Conservation (phyloP, 2,797 vertebrate species). For the Chlorospingus semifuscus region DNA sequence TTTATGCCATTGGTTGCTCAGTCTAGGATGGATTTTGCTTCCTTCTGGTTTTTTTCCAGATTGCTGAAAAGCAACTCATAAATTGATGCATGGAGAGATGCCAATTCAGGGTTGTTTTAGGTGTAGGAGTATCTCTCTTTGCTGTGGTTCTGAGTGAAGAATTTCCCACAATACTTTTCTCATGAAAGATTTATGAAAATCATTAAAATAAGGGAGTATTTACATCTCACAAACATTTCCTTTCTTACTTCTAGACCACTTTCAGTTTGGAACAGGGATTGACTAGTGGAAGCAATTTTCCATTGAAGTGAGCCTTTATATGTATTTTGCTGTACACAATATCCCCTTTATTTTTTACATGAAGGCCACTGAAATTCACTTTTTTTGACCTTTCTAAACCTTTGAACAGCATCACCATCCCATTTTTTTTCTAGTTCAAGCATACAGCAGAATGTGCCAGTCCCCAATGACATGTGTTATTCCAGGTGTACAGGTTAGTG, state of each 20-base stretch:
- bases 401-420: not conserved
- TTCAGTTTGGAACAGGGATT: not conserved
- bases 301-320: not conserved
- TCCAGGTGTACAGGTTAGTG: not conserved
- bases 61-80: not conserved
- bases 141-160: not conserved
- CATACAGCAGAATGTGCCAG: not conserved
- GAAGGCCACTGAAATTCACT: not conserved
- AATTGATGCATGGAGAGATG: not conserved
- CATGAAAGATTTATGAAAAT: not conserved
- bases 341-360: not conserved
- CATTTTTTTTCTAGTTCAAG: conserved; percentile 38
- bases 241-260: not conserved
- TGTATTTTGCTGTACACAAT: not conserved
- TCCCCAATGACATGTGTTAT: not conserved
- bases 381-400: not conserved
- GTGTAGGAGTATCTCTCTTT: not conserved
- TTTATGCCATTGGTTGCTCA: not conserved
- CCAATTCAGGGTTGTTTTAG: not conserved
- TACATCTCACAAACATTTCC: not conserved
- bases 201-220: not conserved
- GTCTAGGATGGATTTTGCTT: not conserved
- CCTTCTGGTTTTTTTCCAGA: not conserved
- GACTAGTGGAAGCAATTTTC: not conserved
- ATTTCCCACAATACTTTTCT: not conserved